A percentile compares a stretch with the other conserved stretches of the same genome.
Conservation (phyloP, 1,140 invertebrate species). For the Temnothorax longispinosus region DNA sequence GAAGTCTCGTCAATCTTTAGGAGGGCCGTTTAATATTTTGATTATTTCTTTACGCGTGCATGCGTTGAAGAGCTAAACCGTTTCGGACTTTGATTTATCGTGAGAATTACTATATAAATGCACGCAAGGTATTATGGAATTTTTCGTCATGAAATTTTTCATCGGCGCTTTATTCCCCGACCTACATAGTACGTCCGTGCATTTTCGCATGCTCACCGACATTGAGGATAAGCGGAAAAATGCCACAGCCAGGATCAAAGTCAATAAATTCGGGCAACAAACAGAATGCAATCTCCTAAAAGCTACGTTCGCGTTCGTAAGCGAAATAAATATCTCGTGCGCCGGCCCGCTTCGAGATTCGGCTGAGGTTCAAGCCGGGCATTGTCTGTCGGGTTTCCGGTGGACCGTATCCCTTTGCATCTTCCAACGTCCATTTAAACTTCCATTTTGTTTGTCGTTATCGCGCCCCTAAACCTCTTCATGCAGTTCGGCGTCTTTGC, state of each 20-base stretch:
- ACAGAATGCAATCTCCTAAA: constrained; percentile 61
- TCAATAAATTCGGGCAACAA: constrained; percentile 51
- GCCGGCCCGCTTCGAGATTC: neutral
- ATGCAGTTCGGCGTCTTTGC: neutral
- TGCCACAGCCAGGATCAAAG: constrained; percentile 46
- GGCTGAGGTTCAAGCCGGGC: neutral
- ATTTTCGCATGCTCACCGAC: neutral
- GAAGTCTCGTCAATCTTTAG: neutral
- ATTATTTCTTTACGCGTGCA: neutral
- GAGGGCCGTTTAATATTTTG: neutral
- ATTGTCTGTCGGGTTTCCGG: constrained; percentile 56
- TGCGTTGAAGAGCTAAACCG: neutral
- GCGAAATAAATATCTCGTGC: constrained; percentile 46
- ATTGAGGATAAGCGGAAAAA: constrained; percentile 41
- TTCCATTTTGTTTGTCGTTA: constrained; percentile 62
- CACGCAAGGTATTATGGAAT: constrained; percentile 10
- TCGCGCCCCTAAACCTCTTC: constrained; percentile 50
- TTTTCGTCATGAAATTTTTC: constrained; percentile 26
- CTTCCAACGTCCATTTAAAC: constrained; percentile 65
- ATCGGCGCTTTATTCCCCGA: neutral
- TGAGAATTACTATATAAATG: constrained; percentile 24
- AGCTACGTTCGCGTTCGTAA: constrained; percentile 32
- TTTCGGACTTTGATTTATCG: neutral
- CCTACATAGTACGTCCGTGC: neutral
- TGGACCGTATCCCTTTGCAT: constrained; percentile 53